Evolutionary conservation across 2,113 vertebrate genomes (phyloP), one percentile per base, ranked within the genome.

Genomic region (Meleagris gallopavo): DNA sequence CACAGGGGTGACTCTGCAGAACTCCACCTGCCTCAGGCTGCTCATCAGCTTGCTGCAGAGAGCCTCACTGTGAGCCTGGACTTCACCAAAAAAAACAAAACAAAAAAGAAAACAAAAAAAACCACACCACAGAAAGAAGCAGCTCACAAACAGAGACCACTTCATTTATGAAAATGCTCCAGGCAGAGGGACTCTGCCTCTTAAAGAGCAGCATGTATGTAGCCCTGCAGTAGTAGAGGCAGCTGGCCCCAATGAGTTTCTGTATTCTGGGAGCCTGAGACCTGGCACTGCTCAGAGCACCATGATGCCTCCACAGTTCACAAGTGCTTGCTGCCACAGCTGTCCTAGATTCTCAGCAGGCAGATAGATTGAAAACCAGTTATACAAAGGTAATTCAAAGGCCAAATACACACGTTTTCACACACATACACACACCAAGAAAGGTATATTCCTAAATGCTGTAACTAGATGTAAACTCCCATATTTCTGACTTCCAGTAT

Each of bases 221-320:
- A 73, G 80, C 25, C 32, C 29, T 17, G 4, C 17, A 2, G 54
- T 2, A 0, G 34, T n/a, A 30, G 27, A 10, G 69, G 86, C 40
- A 57, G 91, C 58, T 5, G 1, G 32, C 3, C 46, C 32, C 67
- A 64, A 43, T 0, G 0, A 45, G 30, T 1, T 64, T 46, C 62
- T 72, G 38, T 24, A 62, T 58, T 13, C 27, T 1, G 1, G 3
- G 5, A 61, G 58, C 55, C 83, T 21, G 7, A 71, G 57, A 55
- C 55, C 50, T 7, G 20, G 76, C 73, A 27, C 43, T 8, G 64
- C 83, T 24, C 54, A 46, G 5, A 43, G 89, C 32, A 8, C 16
- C 46, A 22, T 4, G 4, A 34, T 41, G 24, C 73, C 52, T 38
- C 2, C 0, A n/a, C 19, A 1, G 9, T 0, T 0, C 0, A 0